Percentiles rank a stretch among this genome's conserved stretches.
Conservation (phyloP, 2,113 vertebrate species). For the Pedionomus torquatus region DNA sequence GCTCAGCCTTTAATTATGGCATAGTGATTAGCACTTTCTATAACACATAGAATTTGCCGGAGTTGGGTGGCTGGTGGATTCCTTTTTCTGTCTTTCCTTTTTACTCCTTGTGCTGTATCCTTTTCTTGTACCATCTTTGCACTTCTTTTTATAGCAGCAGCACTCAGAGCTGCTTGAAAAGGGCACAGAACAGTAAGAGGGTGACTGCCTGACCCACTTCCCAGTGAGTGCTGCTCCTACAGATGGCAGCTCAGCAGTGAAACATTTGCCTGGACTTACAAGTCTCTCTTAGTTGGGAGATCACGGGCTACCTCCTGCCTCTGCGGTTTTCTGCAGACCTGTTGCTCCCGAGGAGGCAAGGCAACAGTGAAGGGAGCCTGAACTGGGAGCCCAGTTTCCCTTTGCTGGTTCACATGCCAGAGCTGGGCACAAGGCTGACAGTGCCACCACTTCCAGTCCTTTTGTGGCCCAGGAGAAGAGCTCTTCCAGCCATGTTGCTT, state of each 20-base stretch:
- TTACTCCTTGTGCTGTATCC: neutral
- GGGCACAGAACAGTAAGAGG: neutral
- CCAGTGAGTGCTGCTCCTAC: neutral
- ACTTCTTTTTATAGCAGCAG: neutral
- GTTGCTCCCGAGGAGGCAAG: rapidly evolving
- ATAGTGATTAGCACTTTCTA: neutral
- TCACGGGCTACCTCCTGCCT: neutral
- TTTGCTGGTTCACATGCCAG: neutral
- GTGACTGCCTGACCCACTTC: neutral
- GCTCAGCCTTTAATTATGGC: neutral
- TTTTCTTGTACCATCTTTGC: neutral
- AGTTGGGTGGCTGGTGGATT: neutral
- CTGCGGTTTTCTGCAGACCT: neutral
- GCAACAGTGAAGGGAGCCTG: neutral
- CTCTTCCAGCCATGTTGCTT: neutral
- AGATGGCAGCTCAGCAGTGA: neutral
- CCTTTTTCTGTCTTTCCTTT: neutral
- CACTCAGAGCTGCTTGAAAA: neutral
- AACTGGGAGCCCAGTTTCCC: neutral
- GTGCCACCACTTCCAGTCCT: neutral
- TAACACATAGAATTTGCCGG: rapidly evolving
- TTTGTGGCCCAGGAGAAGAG: neutral
- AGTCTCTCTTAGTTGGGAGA: neutral
- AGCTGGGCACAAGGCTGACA: neutral
- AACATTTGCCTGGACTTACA: neutral